Evolutionary conservation across 2,113 vertebrate species (phyloP).

Genomic region (Heptranchias perlo): DNA sequence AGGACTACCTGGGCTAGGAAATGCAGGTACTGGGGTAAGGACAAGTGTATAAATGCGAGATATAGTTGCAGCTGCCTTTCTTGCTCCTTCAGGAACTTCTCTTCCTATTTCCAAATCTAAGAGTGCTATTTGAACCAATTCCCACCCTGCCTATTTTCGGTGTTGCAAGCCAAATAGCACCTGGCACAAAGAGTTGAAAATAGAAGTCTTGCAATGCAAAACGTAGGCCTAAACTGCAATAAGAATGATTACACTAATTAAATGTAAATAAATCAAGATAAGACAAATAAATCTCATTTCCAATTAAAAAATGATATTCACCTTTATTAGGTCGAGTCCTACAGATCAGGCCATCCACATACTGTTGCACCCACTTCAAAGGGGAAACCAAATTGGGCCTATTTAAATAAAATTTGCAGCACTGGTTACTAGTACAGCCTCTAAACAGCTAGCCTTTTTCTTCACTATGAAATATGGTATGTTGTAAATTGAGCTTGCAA

Average conservation of each 20-base stretch:
- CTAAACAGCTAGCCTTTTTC: neutral
- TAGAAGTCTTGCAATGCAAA: neutral
- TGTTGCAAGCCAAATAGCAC: neutral
- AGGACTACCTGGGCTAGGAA: too few species aligned
- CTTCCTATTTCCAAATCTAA: neutral
- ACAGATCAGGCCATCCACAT: neutral
- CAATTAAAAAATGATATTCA: neutral
- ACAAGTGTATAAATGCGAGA: neutral
- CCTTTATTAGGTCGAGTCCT: neutral
- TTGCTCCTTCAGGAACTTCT: neutral
- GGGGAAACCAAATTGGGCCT: neutral
- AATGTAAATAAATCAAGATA: neutral
- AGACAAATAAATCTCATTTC: neutral
- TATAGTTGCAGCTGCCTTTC: neutral
- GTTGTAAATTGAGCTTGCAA: neutral
- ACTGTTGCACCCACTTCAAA: neutral
- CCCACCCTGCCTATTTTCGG: neutral
- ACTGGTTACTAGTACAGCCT: neutral
- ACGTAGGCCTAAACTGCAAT: neutral
- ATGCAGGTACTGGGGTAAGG: neutral
- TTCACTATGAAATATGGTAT: neutral
- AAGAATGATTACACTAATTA: neutral
- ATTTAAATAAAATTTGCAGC: neutral
- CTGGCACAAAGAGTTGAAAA: neutral
- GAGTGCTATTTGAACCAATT: neutral